Base-by-base conservation (phyloP, 2,797 vertebrate genomes). In the Tenualosa ilisha region DNA sequence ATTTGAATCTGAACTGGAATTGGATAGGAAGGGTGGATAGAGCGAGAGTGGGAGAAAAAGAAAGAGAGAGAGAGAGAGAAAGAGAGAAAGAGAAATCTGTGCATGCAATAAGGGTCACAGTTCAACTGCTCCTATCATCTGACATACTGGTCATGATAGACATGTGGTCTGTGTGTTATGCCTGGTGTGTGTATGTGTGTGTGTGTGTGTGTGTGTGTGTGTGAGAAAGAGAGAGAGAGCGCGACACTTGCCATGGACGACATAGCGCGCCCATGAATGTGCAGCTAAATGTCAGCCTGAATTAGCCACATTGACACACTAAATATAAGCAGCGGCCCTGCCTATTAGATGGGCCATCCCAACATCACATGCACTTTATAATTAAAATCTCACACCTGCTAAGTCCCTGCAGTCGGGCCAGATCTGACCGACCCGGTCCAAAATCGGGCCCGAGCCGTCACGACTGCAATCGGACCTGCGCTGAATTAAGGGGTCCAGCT, bases 291-390 rank as follows among this genome's bases (percentile, higher is more conserved):
- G 65, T 72, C 65, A 72, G 26, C 26, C 65, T 37, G 26, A 72
- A 37, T 72, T 72, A 37, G 65, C 13, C 65, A 72, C 65, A 72
- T 72, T 72, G 65, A 72, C 65, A 72, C 65, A 72, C 65, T 72
- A 72, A 72, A 72, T 72, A 72, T 72, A 72, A 72, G 65, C 65
- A 37, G 65, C 65, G 50, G 50, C 50, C 11, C 65, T 72, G 13
- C 65, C 65, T 72, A 72, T 72, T 17, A 40, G 65, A 37, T 11
- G 3, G 26, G 26, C 26, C 59, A 3, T 11, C 1, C 1, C 65
- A 9, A 15, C 65, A 72, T 72, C 65, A 72, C 65, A 72, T 72
- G 65, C 65, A 37, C 65, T 37, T 15, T 37, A 72, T 31, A 37
- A 72, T 37, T 72, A 31, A 68, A 37, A 72, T 72, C 65, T 40